Base-by-base conservation (phyloP, 2,797 vertebrate genomes). In the Oryzias sinensis region DNA sequence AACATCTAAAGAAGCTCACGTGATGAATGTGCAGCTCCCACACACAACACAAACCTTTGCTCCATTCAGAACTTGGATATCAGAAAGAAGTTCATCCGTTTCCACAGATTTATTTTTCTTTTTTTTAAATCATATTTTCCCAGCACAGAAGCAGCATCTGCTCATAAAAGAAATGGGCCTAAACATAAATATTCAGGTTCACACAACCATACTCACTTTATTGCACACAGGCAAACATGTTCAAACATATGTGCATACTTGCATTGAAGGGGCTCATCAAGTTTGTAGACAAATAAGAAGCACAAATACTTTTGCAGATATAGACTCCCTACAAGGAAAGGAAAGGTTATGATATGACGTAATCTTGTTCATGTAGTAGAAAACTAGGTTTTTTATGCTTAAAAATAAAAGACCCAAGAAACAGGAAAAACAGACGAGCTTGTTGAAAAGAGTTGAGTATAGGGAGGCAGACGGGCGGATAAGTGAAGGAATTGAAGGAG, bases 401-500 rank as follows among this genome's bases (percentile, higher is more conserved):
- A 74, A 62, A 48, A 48, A 20, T 18, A 49, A 66, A 83, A 53
- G 60, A 68, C 77, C 46, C 22, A 53, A 53, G 67, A 73, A 64
- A 71, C 22, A 43, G 56, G 59, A 43, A 13, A 42, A 56, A 62
- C 43, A 59, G 53, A 70, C 62, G 63, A 45, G 56, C 61, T 37
- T 37, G 61, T 52, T 49, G 49, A 52, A 52, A 9, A 41, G 17
- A 25, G 48, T 29, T 61, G 29, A 45, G 54, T 45, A 58, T 58
- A 58, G 43, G 20, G 42, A 58, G 51, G 57, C 43, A 62, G 53
- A 65, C 53, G 68, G 45, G 59, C 67, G 72, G 79, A 80, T 65
- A 74, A 84, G 78, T 78, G 63, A 77, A 67, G 65, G 56, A 74
- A 80, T 70, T 62, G 66, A 77, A 43, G 49, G 70, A 80, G 73